Base-by-base conservation (phyloP, 2,888 invertebrate species). In the Mythimna loreyi region DNA sequence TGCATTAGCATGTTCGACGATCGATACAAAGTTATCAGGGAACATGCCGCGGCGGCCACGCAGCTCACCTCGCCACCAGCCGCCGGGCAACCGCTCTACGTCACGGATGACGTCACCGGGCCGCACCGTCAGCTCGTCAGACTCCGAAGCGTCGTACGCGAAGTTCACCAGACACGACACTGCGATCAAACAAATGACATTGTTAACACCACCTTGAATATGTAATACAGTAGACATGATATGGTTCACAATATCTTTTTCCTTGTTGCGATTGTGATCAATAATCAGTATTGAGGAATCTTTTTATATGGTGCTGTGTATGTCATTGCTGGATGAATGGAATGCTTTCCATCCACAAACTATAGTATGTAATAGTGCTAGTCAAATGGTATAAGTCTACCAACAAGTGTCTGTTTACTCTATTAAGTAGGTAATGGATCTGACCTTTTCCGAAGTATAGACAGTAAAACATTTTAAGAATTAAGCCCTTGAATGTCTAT, bases 51-150 rank as follows among this genome's bases (percentile, higher is more conserved):
- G 97, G 87, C 97, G 97, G 71, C 98, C 98, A 71, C 96, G 96
- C 65, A 99, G 94, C 72, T 97, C 97, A n/a, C 99, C 99, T 91
- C 98, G 97, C 98, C 98, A 98, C 99, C 99, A 99, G 73, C 99
- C 99, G 67, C 98, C 98, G 36, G 97, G 96, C 86, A 97, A 96
- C 83, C 97, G 96, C 86, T 97, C 97, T 63, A 99, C 98, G 89
- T 98, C 97, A 80, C 97, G 97, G 85, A 99, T 97, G 76, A 98
- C 96, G 92, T 98, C 98, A 68, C 99, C 99, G 86, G 97, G 98
- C 81, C 97, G 96, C 80, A 99, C 96, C 55, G 97, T 97, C 89
- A 99, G 94, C 96, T 99, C 99, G 91, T 98, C 98, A 1, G 97
- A 96, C 93, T 99, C 98, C 88, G 98, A 97, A 65, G 99, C 98